A percentile compares a stretch with the other conserved stretches of the same genome.
phyloP scores from a whole-genome alignment of 2,888 invertebrate genomes.

The Oscheius onirici region DNA sequence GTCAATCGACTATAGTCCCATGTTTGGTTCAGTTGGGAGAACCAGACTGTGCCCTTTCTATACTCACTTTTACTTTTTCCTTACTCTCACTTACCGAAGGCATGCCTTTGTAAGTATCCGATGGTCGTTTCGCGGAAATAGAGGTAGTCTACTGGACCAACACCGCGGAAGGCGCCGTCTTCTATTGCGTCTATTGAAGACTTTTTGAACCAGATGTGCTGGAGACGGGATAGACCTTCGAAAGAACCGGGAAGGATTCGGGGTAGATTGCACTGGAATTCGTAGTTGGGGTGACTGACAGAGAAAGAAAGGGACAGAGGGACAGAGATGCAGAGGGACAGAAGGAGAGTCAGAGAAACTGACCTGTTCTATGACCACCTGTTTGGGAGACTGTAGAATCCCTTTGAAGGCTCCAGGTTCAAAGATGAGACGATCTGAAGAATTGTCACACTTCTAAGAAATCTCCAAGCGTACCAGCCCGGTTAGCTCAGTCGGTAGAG shows the following conservation, averaged over 20 bases:
- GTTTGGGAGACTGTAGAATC: slow-evolving; percentile 51
- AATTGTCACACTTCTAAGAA: background rate
- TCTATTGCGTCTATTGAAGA: slow-evolving; percentile 22
- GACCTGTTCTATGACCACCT: slow-evolving; percentile 52
- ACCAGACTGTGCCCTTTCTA: background rate
- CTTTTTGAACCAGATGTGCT: slow-evolving; percentile 31
- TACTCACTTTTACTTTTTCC: background rate
- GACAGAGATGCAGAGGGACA: background rate
- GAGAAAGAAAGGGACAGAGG: too few species aligned
- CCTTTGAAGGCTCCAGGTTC: slow-evolving; percentile 51
- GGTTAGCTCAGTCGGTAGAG: slow-evolving; percentile 71
- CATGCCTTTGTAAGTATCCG: slow-evolving; percentile 15
- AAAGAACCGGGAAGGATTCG: slow-evolving; percentile 18
- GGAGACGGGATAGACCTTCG: slow-evolving; percentile 30
- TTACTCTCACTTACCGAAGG: slow-evolving; percentile 28
- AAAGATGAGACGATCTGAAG: slow-evolving; percentile 35
- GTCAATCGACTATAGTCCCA: background rate
- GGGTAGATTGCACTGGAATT: slow-evolving; percentile 7
- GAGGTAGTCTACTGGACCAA: slow-evolving; percentile 26
- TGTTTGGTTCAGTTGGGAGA: slow-evolving; percentile 16
- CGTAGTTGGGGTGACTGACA: too few species aligned
- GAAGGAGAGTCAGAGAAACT: background rate
- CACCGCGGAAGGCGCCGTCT: slow-evolving; percentile 3
- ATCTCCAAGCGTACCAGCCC: slow-evolving; percentile 34
- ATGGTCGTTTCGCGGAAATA: slow-evolving; percentile 22